phyloP scores from a whole-genome alignment of 2,888 invertebrate species.

The Zygaena filipendulae region DNA sequence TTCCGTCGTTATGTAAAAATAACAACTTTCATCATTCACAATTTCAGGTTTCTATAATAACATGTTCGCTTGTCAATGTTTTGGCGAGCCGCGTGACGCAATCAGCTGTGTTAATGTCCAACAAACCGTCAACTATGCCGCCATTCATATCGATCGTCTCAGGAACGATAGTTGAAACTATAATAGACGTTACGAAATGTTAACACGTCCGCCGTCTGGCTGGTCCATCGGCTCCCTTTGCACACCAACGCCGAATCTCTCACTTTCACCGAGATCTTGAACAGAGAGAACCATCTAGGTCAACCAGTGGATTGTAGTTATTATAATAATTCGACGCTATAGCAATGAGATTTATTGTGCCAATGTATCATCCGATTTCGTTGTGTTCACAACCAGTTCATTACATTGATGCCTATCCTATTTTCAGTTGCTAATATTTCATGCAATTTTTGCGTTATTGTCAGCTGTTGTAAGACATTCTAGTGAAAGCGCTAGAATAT shows the following conservation, averaged over 20 bases:
- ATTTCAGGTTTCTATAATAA: constrained; percentile 20
- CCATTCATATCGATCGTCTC: constrained; percentile 36
- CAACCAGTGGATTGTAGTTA: constrained; percentile 31
- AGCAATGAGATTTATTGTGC: too few relatives aligned
- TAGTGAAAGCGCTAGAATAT: not conserved
- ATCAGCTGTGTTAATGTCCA: constrained; percentile 33
- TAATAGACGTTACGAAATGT: constrained; percentile 47
- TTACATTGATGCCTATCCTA: too few relatives aligned
- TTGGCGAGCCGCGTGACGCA: constrained; percentile 32
- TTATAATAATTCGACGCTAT: constrained; percentile 22
- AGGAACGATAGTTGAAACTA: constrained; percentile 25
- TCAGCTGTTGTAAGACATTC: too few relatives aligned
- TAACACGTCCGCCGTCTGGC: constrained; percentile 30
- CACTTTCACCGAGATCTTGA: constrained; percentile 49
- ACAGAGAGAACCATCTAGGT: constrained; percentile 35
- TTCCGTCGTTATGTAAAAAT: too few relatives aligned
- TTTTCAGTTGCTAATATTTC: too few relatives aligned
- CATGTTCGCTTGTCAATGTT: constrained; percentile 27
- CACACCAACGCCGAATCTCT: constrained; percentile 35
- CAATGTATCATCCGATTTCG: constrained; percentile 23
- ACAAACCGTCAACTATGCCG: constrained; percentile 27
- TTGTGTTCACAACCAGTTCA: constrained; percentile 14
- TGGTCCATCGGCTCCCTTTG: constrained; percentile 30
- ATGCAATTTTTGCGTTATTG: too few relatives aligned
- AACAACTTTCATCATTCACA: constrained; percentile 30